Conservation (phyloP, 2,797 vertebrate species). For the Gobio occitaniae region DNA sequence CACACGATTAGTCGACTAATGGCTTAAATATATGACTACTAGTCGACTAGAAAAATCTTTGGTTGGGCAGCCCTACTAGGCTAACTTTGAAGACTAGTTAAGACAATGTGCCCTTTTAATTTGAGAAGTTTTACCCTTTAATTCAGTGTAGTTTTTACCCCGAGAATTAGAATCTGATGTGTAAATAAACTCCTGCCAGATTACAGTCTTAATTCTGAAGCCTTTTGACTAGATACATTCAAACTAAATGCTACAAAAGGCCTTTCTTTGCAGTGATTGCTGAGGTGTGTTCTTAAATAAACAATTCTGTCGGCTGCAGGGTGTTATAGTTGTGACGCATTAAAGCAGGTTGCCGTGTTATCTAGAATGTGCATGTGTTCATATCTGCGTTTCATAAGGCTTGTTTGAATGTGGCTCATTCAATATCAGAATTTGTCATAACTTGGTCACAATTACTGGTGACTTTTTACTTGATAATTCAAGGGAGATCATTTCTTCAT, state of each 20-base stretch:
- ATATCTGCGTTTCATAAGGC: not conserved
- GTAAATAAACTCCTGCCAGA: not conserved
- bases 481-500: not conserved
- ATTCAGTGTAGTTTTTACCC: not conserved
- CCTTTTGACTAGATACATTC: not conserved
- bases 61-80: too few relatives aligned
- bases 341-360: not conserved
- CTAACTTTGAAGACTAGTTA: not conserved
- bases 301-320: not conserved
- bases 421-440: not conserved
- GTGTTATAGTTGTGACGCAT: not conserved
- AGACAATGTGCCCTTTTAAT: not conserved
- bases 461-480: not conserved
- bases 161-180: not conserved
- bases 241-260: not conserved
- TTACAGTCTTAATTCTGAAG: not conserved
- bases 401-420: not conserved
- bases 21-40: too few relatives aligned
- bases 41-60: too few relatives aligned
- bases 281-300: constrained; percentile 7
- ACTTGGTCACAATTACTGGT: not conserved
- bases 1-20: too few relatives aligned
- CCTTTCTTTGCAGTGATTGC: not conserved
- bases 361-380: not conserved
- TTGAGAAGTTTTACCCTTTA: not conserved